A percentile compares a stretch with the other conserved stretches of the same genome.
These are phyloP conservation scores for Drosophila suzukii DNA, from an alignment of 1,140 invertebrate species.

Conservation along the genomic window DNA sequence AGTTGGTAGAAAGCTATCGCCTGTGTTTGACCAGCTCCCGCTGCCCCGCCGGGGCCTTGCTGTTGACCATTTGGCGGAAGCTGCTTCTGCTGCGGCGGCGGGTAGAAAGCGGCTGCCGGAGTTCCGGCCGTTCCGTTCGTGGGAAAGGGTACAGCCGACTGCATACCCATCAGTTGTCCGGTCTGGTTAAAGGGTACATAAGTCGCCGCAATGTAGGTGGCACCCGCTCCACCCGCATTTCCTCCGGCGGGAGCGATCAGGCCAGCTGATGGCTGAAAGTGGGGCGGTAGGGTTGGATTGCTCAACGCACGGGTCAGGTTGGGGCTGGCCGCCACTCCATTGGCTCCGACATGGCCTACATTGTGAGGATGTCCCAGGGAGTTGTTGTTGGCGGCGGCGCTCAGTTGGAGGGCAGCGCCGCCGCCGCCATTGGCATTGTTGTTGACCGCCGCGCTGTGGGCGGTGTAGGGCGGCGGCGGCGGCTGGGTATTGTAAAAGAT, in stretches of 20 bases:
- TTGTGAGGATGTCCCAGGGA: slow-evolving; percentile 46
- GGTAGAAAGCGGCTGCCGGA: slow-evolving; percentile 36
- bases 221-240: slow-evolving; percentile 24
- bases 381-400: slow-evolving; percentile 62
- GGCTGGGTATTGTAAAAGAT: slow-evolving; percentile 49
- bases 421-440: slow-evolving; percentile 59
- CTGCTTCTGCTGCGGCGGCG: slow-evolving; percentile 43
- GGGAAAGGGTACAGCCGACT: slow-evolving; percentile 49
- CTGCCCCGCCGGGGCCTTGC: slow-evolving; percentile 24
- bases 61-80: slow-evolving; percentile 37
- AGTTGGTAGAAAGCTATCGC: slow-evolving; percentile 34
- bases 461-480: slow-evolving; percentile 34
- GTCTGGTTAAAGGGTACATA: slow-evolving; percentile 57
- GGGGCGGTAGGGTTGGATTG: slow-evolving; percentile 49
- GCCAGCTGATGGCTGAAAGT: slow-evolving; percentile 65
- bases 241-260: slow-evolving; percentile 54
- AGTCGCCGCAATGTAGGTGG: slow-evolving; percentile 43
- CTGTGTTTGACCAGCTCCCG: slow-evolving; percentile 19
- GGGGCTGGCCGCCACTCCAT: slow-evolving; percentile 54
- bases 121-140: slow-evolving; percentile 39
- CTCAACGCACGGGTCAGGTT: slow-evolving; percentile 49
- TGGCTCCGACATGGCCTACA: slow-evolving; percentile 41
- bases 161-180: slow-evolving; percentile 46
- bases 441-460: slow-evolving; percentile 41
- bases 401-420: slow-evolving; percentile 66